These are phyloP conservation scores for Eupeodes latifasciatus DNA, from an alignment of 2,888 invertebrate genomes.

Conservation along the genomic window DNA sequence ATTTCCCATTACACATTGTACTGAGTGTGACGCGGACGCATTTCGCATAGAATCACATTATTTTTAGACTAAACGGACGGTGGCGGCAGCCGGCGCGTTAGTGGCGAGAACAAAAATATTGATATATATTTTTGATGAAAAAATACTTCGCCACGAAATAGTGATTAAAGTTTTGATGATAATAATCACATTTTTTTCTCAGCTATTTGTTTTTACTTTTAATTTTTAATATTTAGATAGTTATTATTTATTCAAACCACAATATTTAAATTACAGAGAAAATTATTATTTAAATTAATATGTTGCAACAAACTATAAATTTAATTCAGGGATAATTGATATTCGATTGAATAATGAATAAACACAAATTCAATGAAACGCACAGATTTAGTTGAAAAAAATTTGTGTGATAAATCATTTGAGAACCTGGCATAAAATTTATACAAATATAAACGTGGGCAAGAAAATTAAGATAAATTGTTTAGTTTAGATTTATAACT, in stretches of 20 bases:
- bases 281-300: constrained; percentile 58
- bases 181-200: background rate
- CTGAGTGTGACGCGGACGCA: background rate
- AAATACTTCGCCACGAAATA: constrained; percentile 4
- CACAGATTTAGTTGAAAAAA: constrained; percentile 47
- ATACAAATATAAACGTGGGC: background rate
- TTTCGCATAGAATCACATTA: constrained; percentile 24
- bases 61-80: constrained; percentile 2
- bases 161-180: constrained; percentile 22
- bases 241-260: constrained; percentile 56
- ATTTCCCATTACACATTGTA: background rate
- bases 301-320: constrained; percentile 11
- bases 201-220: background rate
- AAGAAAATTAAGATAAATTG: constrained; percentile 11
- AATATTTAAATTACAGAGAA: constrained; percentile 34
- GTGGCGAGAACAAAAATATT: background rate
- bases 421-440: background rate
- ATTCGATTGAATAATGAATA: constrained; percentile 56
- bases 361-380: background rate
- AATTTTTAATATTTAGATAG: background rate
- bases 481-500: background rate
- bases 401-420: constrained; percentile 47
- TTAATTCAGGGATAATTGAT: constrained; percentile 47
- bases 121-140: background rate
- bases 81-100: too few relatives aligned